Conservation (phyloP, 2,113 vertebrate genomes). For the Brienomyrus brachyistius region DNA sequence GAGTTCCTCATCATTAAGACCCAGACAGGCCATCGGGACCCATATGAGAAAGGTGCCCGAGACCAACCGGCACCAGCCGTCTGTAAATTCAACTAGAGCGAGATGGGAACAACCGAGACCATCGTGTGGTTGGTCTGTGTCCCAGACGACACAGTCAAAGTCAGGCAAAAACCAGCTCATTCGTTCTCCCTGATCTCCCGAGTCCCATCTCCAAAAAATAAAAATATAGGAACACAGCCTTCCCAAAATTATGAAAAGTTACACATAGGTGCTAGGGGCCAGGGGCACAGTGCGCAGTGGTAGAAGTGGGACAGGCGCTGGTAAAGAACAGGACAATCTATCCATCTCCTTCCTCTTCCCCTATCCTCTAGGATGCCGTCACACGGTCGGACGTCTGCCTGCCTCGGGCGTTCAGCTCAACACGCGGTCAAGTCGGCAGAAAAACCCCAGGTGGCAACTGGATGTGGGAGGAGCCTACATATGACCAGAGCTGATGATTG, state of each 20-base stretch:
- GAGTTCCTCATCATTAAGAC: background rate
- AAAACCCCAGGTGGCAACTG: background rate
- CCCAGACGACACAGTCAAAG: background rate
- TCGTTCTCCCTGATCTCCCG: background rate
- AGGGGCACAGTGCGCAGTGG: conserved; percentile 10
- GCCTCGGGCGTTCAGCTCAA: background rate
- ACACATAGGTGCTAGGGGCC: background rate
- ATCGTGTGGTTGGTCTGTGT: background rate
- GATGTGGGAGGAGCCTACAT: conserved; percentile 5
- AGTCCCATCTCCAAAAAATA: background rate
- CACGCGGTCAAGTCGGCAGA: background rate
- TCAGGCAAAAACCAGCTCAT: background rate
- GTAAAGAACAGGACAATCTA: background rate
- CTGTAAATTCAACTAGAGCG: background rate
- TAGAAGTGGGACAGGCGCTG: background rate
- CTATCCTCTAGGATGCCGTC: background rate
- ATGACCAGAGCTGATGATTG: background rate
- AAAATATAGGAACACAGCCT: background rate
- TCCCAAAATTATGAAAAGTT: background rate
- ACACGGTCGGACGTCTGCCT: conserved; percentile 16
- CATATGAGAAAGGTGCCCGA: background rate
- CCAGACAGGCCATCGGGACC: background rate
- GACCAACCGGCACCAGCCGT: background rate
- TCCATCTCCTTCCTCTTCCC: background rate
- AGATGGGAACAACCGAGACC: background rate